These are phyloP conservation scores for Tachystola acroxantha DNA, from an alignment of 2,888 invertebrate genomes.

Conservation along the genomic window DNA sequence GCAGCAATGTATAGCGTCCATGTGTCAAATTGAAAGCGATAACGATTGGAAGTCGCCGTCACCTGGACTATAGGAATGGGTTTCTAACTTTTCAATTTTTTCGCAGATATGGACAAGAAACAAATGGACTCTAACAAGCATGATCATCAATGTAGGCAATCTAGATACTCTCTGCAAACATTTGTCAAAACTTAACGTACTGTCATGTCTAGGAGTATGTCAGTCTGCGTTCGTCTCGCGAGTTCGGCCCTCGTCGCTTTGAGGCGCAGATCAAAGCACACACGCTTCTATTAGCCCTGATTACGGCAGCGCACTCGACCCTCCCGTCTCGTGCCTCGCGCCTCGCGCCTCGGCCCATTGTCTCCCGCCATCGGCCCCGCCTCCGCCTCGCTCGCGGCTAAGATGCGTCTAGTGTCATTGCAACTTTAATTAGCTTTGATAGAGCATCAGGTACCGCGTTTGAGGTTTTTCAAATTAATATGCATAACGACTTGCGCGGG, in stretches of 20 bases:
- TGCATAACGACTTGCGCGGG: background rate
- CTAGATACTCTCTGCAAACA: background rate
- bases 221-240: constrained; percentile 31
- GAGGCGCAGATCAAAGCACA: constrained; percentile 73
- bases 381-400: constrained; percentile 46
- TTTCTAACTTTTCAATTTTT: too few species aligned
- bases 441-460: constrained; percentile 22
- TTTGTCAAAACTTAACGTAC: too few species aligned
- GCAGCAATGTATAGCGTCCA: too few species aligned
- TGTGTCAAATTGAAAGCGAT: too few species aligned
- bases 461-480: background rate
- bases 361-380: too few species aligned
- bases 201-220: too few species aligned
- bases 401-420: constrained; percentile 61
- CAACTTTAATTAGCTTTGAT: constrained; percentile 70
- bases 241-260: constrained; percentile 63
- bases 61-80: too few species aligned
- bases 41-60: too few species aligned
- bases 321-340: constrained; percentile 19
- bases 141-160: too few species aligned
- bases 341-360: constrained; percentile 26
- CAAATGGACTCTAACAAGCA: too few species aligned
- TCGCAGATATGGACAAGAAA: too few species aligned
- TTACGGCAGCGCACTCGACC: constrained; percentile 57
- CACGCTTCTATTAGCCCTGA: constrained; percentile 77